Evolutionary conservation across 2,888 invertebrate species (phyloP).

Genomic region (Latrodectus hesperus): DNA sequence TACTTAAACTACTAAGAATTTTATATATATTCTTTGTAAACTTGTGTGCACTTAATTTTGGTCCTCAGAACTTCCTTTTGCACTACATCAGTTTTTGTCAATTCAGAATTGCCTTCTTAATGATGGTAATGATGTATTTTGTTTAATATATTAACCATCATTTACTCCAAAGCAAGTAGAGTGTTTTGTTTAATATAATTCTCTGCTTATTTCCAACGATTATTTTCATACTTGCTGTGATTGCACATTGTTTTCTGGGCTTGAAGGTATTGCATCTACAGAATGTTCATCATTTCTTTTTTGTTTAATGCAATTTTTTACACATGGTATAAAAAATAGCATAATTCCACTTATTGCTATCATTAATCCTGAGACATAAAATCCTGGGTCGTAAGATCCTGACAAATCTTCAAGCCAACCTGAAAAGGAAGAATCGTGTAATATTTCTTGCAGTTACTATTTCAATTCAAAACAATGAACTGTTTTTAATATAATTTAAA

Average conservation of each 20-base stretch:
- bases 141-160: too few species aligned
- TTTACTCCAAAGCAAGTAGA: too few species aligned
- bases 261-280: slow-evolving; percentile 17
- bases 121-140: too few species aligned
- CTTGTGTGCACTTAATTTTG: too few species aligned
- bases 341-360: slow-evolving; percentile 91
- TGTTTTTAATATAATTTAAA: not conserved
- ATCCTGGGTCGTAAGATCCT: slow-evolving; percentile 88
- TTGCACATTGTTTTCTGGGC: slow-evolving; percentile 4
- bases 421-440: slow-evolving; percentile 75
- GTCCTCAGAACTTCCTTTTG: too few species aligned
- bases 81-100: too few species aligned
- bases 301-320: slow-evolving; percentile 15
- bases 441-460: too few species aligned
- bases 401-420: slow-evolving; percentile 88
- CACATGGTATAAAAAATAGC: slow-evolving; percentile 85
- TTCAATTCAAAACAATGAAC: too few species aligned
- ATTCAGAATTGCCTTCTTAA: too few species aligned
- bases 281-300: not conserved
- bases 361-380: slow-evolving; percentile 89
- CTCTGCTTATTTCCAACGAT: not conserved
- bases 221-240: slow-evolving; percentile 35
- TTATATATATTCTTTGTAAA: too few species aligned
- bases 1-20: too few species aligned
- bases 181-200: too few species aligned